Conservation (phyloP, 2,113 vertebrate species). For the Prinia subflava region DNA sequence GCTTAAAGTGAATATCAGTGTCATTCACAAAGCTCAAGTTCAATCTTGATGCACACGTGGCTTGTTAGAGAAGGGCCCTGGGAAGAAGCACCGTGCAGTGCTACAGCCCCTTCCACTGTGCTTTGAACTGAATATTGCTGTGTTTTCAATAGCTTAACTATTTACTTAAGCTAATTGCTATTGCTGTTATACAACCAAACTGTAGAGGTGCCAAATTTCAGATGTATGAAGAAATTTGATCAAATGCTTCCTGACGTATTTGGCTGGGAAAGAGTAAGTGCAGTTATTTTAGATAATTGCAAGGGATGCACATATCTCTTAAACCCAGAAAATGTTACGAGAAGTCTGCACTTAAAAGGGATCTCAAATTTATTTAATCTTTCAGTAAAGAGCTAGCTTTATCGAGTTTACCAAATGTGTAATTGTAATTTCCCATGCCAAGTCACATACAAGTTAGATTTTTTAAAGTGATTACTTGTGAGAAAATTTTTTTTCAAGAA, state of each 20-base stretch:
- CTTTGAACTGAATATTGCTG: not conserved
- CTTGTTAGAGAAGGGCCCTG: not conserved
- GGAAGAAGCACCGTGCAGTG: not conserved
- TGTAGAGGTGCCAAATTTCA: not conserved
- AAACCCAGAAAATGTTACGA: not conserved
- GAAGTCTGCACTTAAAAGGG: not conserved
- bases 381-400: not conserved
- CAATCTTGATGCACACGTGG: not conserved
- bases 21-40: constrained; percentile 68
- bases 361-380: not conserved
- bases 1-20: constrained; percentile 53
- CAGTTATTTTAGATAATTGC: not conserved
- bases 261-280: not conserved
- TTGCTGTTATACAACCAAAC: not conserved
- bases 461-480: not conserved
- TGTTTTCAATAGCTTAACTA: not conserved
- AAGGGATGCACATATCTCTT: not conserved
- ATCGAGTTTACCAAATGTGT: not conserved
- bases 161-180: not conserved
- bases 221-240: not conserved
- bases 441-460: not conserved
- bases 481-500: not conserved
- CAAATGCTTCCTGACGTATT: not conserved
- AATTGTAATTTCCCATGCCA: not conserved
- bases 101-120: not conserved